Evolutionary conservation across 2,797 vertebrate genomes (phyloP).

Genomic region (Neopelma chrysocephalum): DNA sequence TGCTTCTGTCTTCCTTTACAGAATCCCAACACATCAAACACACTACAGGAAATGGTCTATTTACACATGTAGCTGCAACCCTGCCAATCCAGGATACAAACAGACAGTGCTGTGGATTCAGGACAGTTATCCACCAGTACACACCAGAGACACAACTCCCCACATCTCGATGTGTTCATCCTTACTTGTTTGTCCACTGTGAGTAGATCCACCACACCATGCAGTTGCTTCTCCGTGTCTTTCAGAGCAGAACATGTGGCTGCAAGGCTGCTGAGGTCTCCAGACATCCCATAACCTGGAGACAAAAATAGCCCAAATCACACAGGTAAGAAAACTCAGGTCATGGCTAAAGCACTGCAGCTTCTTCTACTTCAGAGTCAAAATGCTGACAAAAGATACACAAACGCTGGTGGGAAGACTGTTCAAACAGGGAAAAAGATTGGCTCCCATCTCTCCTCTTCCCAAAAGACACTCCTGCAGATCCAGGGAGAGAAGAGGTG

Average conservation of each 20-base stretch:
- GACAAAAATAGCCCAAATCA: not conserved
- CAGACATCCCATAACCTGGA: slow-evolving; percentile 86
- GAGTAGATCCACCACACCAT: slow-evolving; percentile 81
- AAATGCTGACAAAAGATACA: not conserved
- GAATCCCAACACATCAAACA: not conserved
- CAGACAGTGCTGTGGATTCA: not conserved
- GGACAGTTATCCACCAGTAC: not conserved
- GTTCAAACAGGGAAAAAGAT: not conserved
- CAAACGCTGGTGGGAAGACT: not conserved
- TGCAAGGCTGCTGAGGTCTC: slow-evolving; percentile 81
- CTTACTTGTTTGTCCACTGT: slow-evolving; percentile 83
- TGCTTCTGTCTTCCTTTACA: not conserved
- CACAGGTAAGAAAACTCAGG: not conserved
- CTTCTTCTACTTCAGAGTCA: not conserved
- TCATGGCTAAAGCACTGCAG: not conserved
- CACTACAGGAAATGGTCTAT: not conserved
- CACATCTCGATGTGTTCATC: not conserved
- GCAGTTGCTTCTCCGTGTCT: slow-evolving; percentile 70
- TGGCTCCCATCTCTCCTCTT: not conserved
- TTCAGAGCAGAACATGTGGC: slow-evolving; percentile 77
- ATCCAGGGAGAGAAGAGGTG: not conserved
- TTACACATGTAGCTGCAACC: not conserved
- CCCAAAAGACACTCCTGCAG: not conserved
- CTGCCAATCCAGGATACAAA: not conserved
- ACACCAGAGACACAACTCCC: not conserved